A percentile compares a stretch with the other conserved stretches of the same genome.
Evolutionary conservation across 1,140 invertebrate genomes (phyloP).

Genomic region (Drosophila virilis): DNA sequence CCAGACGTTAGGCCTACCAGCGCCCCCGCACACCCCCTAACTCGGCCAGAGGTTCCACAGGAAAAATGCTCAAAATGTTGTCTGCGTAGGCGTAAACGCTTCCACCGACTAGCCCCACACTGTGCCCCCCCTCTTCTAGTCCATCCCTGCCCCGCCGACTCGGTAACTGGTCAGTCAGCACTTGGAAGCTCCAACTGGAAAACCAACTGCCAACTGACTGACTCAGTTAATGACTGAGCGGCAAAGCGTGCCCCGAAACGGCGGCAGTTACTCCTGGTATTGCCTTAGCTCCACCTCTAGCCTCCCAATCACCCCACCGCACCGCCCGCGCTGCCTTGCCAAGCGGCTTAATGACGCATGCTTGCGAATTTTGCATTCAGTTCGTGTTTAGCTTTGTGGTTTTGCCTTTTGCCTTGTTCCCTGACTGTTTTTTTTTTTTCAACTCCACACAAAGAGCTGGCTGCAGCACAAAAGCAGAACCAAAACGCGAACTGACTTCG

Average conservation of each 20-base stretch:
- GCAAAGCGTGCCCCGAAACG: slow-evolving; percentile 51
- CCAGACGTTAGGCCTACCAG: slow-evolving; percentile 29
- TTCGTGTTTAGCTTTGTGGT: slow-evolving; percentile 60
- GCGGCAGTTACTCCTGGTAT: slow-evolving; percentile 36
- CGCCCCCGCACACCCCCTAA: background rate
- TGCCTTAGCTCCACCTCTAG: background rate
- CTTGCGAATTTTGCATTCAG: slow-evolving; percentile 59
- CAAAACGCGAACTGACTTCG: slow-evolving; percentile 2
- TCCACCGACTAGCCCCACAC: background rate
- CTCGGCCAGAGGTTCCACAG: slow-evolving; percentile 8
- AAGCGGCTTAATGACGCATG: slow-evolving; percentile 57
- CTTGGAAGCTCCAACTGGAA: slow-evolving; percentile 1
- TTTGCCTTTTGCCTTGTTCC: slow-evolving; percentile 31
- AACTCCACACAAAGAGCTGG: slow-evolving; percentile 40
- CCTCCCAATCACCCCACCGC: background rate
- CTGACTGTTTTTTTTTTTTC: slow-evolving; percentile 8
- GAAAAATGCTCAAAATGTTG: slow-evolving; percentile 22
- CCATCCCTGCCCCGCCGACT: background rate
- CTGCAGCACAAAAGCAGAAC: slow-evolving; percentile 5
- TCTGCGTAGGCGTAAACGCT: slow-evolving; percentile 54
- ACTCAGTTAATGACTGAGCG: slow-evolving; percentile 59
- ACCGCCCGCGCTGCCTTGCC: background rate
- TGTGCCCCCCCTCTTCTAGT: background rate
- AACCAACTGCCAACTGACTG: slow-evolving; percentile 35
- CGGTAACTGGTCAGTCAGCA: slow-evolving; percentile 40